Evolutionary conservation across 2,888 invertebrate genomes (phyloP), one percentile per base, ranked within the genome.

Genomic region (Anorthoa munda): DNA sequence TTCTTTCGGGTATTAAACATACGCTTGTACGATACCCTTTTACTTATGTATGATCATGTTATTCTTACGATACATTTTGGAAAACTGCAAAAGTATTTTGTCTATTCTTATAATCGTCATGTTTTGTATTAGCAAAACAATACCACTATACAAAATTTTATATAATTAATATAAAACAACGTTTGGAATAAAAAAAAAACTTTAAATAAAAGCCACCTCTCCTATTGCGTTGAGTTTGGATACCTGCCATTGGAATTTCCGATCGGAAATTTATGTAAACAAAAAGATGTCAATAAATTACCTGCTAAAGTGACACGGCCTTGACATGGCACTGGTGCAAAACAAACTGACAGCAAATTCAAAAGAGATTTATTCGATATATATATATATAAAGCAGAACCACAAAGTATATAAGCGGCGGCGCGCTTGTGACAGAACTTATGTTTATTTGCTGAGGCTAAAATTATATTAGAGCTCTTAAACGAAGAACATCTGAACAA

Each of bases 1-100:
- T 48, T 56, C 26, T 66, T 72, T 51, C 72, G 66, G 61, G 48
- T 58, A 66, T 72, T 66, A 72, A 56, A 66, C 66, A 46, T 66
- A 58, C 11, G 46, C 3, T 46, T 56, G 23, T 51, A 46, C 1
- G 7, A 64, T 63, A 50, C 39, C 66, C 26, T 78, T 79, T 51
- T 55, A 56, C 21, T 39, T 53, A 18, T 45, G 39, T 51, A 55
- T 17, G 56, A 31, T 23, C n/a, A 55, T 48, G 56, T 77, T 72
- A 48, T 79, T 63, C 39, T 55, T 7, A 9, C 7, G 17, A 23
- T 55, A 55, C 17, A 55, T 55, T 26, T 23, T n/a, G 15, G 17
- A 68, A 21, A 31, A 21, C 26, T 11, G 31, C 17, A 53, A 55
- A 50, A 18, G 12, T 55, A 21, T 53, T 51, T 2, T 7, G 17